Evolutionary conservation across 2,113 vertebrate genomes (phyloP), one percentile per base, ranked within the genome.

Genomic region (Pteropus alecto): DNA sequence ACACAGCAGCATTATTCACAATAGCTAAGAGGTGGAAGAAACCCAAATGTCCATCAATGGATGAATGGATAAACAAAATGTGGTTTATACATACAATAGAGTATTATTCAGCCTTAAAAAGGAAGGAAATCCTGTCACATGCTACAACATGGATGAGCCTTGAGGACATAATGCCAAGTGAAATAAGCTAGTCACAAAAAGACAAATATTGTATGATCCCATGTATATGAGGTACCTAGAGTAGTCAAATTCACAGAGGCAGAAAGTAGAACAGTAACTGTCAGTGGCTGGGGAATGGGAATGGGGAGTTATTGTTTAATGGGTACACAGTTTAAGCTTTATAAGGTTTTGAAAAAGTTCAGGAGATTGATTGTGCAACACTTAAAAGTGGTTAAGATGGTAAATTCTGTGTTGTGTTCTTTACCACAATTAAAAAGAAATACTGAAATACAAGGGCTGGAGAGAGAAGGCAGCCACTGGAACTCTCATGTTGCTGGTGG

Each of bases 61-160:
- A 58, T 73, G 77, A 84, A 87, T 4, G 26, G 76, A 41, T 54
- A 74, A 71, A 65, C 73, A 92, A 70, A 94, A 33, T n/a, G 56
- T n/a, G 48, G 24, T 54, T 38, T 33, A 10, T 22, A 76, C 76
- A 48, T 38, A 28, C 48, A 78, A 13, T 19, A 70, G 41, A 95
- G 81, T 61, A 63, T 67, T 88, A 63, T 30, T 74, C 38, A 84
- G 19, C 26, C 83, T 63, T 85, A 56, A 87, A 83, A 60, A 83
- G 81, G 46, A 84, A 46, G 63, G 87, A 92, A 95, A 58, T 86
- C 73, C 41, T 51, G 67, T 86, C 79, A 89, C n/a, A n/a, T 43
- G 60, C 33, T 41, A 2, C 56, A 86, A 38, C 54, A 67, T 15
- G 84, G 33, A 79, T 70, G 78, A 92, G 70, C 56, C 35, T 56